Evolutionary conservation across 2,113 vertebrate genomes (phyloP).

Genomic region (Trogon melanurus): DNA sequence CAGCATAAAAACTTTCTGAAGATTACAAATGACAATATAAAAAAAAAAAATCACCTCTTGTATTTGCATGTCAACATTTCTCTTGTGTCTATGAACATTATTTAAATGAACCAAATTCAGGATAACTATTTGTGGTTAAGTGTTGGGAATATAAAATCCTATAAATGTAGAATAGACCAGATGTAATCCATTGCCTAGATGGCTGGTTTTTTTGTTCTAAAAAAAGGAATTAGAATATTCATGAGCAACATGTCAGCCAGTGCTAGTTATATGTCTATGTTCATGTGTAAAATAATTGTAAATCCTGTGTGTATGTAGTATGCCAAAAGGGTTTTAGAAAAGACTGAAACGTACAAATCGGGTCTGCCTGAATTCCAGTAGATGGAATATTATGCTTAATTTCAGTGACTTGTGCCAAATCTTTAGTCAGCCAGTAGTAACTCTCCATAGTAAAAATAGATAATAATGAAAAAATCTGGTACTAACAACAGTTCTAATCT

Average conservation of each 20-base stretch:
- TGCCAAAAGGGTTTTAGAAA: neutral
- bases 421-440: constrained; percentile 70
- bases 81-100: neutral
- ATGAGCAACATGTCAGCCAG: neutral
- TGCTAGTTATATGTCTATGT: neutral
- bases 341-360: neutral
- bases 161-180: neutral
- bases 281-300: neutral
- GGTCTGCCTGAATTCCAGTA: neutral
- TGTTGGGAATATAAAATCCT: neutral
- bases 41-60: constrained; percentile 15
- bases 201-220: neutral
- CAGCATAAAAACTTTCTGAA: neutral
- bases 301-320: neutral
- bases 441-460: constrained; percentile 35
- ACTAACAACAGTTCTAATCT: constrained; percentile 70
- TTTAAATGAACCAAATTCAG: neutral
- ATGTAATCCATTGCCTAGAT: neutral
- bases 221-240: neutral
- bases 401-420: constrained; percentile 66
- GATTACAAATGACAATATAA: neutral
- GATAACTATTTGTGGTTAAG: neutral
- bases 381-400: neutral
- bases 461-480: constrained; percentile 44
- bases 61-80: neutral